A percentile compares a stretch with the other conserved stretches of the same genome.
phyloP scores from a whole-genome alignment of 2,797 vertebrate species.

The Gallinago nigripennis region DNA sequence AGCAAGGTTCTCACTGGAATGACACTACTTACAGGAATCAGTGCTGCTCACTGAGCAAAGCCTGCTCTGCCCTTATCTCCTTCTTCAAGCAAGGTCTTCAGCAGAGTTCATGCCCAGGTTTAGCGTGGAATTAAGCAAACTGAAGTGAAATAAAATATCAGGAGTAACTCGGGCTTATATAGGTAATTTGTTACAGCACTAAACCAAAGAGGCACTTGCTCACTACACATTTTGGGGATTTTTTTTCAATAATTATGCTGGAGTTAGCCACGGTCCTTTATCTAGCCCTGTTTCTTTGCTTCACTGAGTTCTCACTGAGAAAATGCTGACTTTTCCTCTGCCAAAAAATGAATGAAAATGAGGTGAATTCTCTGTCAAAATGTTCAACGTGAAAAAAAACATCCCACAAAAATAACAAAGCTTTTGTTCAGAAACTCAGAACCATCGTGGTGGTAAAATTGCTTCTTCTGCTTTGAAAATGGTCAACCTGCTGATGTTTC shows the following conservation, averaged over 20 bases:
- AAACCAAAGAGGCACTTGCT: not conserved
- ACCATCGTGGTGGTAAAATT: fast-evolving
- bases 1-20: not conserved
- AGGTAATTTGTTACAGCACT: not conserved
- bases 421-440: not conserved
- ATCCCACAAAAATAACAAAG: not conserved
- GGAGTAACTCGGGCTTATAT: not conserved
- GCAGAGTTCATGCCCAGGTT: not conserved
- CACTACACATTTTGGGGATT: not conserved
- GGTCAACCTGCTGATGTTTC: not conserved
- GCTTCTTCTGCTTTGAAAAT: not conserved
- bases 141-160: not conserved
- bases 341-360: not conserved
- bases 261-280: not conserved
- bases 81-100: not conserved
- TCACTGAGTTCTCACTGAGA: not conserved
- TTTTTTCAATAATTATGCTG: not conserved
- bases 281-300: not conserved
- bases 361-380: not conserved
- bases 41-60: not conserved
- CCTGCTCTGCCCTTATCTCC: not conserved
- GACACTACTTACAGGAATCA: not conserved
- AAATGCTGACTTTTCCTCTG: not conserved
- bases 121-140: not conserved
- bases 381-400: not conserved